Evolutionary conservation across 2,888 invertebrate genomes (phyloP).

Genomic region (Rugalucina vietnamica): DNA sequence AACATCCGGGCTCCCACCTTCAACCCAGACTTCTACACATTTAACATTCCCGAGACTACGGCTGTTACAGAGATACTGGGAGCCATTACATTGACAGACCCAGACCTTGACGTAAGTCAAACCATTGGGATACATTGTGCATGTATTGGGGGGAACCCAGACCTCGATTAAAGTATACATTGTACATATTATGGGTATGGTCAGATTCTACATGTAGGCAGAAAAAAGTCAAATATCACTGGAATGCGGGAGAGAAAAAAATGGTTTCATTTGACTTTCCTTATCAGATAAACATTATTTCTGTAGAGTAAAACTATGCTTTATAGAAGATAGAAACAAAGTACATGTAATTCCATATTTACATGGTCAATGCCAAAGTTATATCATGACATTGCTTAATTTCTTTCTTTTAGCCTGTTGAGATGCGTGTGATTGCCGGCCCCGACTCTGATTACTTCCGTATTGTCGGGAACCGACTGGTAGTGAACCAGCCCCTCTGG

Average conservation of each 20-base stretch:
- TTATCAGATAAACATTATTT: too few species aligned
- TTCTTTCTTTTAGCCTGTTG: constrained; percentile 31
- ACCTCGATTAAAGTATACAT: background rate
- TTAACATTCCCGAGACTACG: constrained; percentile 60
- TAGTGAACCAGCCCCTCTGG: constrained; percentile 53
- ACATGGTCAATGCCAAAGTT: too few species aligned
- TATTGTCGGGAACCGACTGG: constrained; percentile 32
- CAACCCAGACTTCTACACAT: constrained; percentile 44
- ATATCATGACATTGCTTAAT: too few species aligned
- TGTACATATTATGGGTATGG: too few species aligned
- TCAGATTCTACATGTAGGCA: too few species aligned
- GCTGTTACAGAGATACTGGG: constrained; percentile 51
- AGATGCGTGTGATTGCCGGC: constrained; percentile 58
- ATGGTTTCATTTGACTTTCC: too few species aligned
- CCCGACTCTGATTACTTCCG: constrained; percentile 55
- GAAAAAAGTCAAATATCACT: too few species aligned
- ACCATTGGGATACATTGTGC: background rate
- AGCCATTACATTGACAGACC: constrained; percentile 69
- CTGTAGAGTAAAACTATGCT: background rate
- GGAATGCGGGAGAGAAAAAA: too few species aligned
- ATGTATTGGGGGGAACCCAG: background rate
- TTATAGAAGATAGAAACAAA: too few species aligned
- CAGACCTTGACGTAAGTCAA: constrained; percentile 69
- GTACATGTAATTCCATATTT: too few species aligned
- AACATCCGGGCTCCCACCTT: constrained; percentile 75